These are phyloP conservation scores for Brachylomia viminalis DNA, from an alignment of 2,888 invertebrate species.

Conservation along the genomic window DNA sequence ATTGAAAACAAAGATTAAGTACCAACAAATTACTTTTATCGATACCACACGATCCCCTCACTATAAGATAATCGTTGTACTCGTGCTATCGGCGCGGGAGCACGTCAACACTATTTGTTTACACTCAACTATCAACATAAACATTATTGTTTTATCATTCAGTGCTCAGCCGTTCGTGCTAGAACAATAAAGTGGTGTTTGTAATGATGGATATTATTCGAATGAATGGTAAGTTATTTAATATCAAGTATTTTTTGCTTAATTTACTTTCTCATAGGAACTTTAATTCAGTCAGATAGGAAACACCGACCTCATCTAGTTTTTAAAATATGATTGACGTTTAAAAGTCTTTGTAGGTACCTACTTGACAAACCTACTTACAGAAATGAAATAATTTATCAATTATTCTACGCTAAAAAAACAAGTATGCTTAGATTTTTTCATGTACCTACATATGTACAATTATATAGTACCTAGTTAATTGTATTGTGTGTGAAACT, in stretches of 20 bases:
- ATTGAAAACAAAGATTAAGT: not conserved
- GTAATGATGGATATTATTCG: slow-evolving; percentile 51
- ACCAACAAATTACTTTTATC: slow-evolving; percentile 36
- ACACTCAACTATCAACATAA: slow-evolving; percentile 66
- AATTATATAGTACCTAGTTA: no score
- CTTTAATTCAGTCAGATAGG: no score
- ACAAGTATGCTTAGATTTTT: no score
- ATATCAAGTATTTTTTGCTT: not conserved
- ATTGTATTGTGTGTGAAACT: not conserved
- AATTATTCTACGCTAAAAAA: not conserved
- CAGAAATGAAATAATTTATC: no score
- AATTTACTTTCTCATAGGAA: not conserved
- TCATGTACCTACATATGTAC: not conserved
- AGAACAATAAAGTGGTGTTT: slow-evolving; percentile 27
- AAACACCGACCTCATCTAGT: no score
- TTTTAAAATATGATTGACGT: no score
- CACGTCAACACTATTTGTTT: slow-evolving; percentile 69
- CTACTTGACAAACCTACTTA: no score
- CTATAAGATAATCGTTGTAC: slow-evolving; percentile 66
- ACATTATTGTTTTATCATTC: slow-evolving; percentile 53
- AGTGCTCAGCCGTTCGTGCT: slow-evolving; percentile 32
- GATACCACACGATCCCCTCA: slow-evolving; percentile 47
- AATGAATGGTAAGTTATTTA: slow-evolving; percentile 38
- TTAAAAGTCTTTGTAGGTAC: no score
- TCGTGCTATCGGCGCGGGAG: slow-evolving; percentile 65